Base-by-base conservation (phyloP, 2,113 vertebrate genomes). In the Castor canadensis region DNA sequence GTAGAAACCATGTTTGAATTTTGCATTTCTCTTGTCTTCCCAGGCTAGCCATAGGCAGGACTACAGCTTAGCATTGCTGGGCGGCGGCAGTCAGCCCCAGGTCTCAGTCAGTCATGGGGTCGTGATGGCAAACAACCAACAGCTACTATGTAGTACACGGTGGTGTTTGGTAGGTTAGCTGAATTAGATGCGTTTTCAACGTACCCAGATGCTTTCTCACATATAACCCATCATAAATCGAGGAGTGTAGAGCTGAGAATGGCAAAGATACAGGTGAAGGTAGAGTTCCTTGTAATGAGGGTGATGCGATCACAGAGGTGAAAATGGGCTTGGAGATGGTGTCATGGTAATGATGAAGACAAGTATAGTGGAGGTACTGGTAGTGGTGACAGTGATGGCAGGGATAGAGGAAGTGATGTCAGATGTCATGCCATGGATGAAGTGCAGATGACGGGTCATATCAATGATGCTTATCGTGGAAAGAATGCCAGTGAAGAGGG, bases 261-360 rank as follows among this genome's bases (percentile, higher is more conserved):
- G 88, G 40, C 32, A 75, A 43, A 43, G 71, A 38, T 30, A 28
- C 56, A 54, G 20, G 26, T 49, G 73, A 45, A 20, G 9, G 47
- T 20, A 54, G 49, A 15, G 56, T 16, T 71, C 38, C 56, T 56
- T 47, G 30, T 32, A 13, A 62, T 0, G 0, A 35, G 3, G 35
- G 28, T 22, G 13, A 45, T 16, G 4, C 26, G 16, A 49, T 5
- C 60, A 20, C 38, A 12, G 30, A 47, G 47, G 28, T 64, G 58
- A 76, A 75, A 40, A 56, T 4, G 83, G 60, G 2, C 40, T 40
- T 45, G 30, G 66, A 40, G 83, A 64, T 1, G 9, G 30, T 7
- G 9, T 49, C 12, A 0, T 6, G 5, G 58, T 3, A 2, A 6
- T 9, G 24, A 20, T 7, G 35, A 20, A 2, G 3, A n/a, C 20